A percentile compares a stretch with the other conserved stretches of the same genome.
Conservation (phyloP, 2,113 vertebrate species). For the Leptobrachium leishanense region DNA sequence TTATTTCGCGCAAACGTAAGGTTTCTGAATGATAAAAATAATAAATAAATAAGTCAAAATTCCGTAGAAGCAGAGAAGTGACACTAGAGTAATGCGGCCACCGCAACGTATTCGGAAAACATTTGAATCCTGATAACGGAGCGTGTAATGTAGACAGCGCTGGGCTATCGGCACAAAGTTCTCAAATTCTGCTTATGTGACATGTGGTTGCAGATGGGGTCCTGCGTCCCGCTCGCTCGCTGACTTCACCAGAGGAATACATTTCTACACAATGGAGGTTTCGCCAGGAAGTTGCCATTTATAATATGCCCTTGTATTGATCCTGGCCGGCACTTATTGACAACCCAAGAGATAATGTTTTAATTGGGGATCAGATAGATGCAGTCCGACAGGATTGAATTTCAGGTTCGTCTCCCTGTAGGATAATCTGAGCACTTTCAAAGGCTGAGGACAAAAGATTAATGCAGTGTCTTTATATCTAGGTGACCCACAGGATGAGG, state of each 20-base stretch:
- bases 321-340: constrained; percentile 73
- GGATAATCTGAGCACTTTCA: constrained; percentile 66
- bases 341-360: constrained; percentile 78
- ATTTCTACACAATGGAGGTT: constrained; percentile 58
- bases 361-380: constrained; percentile 80
- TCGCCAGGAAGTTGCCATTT: constrained; percentile 69
- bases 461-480: constrained; percentile 78
- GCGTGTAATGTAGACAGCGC: constrained; percentile 54
- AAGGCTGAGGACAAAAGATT: constrained; percentile 71
- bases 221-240: constrained; percentile 49
- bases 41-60: background rate
- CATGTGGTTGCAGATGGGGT: constrained; percentile 45
- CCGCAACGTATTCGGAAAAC: constrained; percentile 4
- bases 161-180: constrained; percentile 38
- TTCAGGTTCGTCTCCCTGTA: constrained; percentile 62
- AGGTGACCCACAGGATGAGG: constrained; percentile 66
- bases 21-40: too few relatives aligned
- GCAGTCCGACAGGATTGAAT: constrained; percentile 73
- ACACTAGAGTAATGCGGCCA: too few relatives aligned
- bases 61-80: background rate
- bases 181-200: constrained; percentile 40
- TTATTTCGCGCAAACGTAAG: too few relatives aligned
- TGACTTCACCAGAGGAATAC: constrained; percentile 56
- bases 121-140: constrained; percentile 2
- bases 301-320: constrained; percentile 73